These are phyloP conservation scores for Coelopa frigida DNA, from an alignment of 1,140 invertebrate genomes.

Conservation along the genomic window DNA sequence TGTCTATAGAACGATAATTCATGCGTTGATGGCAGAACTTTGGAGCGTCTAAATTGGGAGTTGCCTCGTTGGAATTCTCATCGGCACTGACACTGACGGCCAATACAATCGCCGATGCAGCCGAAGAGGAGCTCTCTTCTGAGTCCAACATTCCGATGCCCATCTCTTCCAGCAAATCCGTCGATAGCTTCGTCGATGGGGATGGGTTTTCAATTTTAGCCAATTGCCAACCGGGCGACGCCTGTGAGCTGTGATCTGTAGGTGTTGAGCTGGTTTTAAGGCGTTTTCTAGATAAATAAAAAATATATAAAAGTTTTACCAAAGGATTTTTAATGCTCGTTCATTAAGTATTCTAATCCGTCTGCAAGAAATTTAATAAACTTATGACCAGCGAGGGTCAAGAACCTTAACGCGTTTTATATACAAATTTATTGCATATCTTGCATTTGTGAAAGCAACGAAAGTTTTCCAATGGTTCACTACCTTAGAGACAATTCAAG, in stretches of 20 bases:
- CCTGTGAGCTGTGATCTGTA: conserved; percentile 25
- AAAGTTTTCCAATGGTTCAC: no score
- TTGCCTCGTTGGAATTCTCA: conserved; percentile 39
- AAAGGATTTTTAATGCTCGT: no score
- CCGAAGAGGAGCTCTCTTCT: conserved; percentile 40
- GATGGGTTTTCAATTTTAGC: conserved; percentile 28
- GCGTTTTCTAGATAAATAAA: conserved; percentile 29
- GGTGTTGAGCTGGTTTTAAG: no score
- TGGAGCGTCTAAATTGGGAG: conserved; percentile 25
- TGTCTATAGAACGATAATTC: conserved; percentile 10
- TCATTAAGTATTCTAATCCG: no score
- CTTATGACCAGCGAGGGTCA: no score
- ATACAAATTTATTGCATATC: no score
- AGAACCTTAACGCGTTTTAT: no score
- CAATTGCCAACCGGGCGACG: conserved; percentile 19
- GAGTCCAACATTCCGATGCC: conserved; percentile 43
- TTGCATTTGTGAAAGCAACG: no score
- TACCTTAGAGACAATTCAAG: no score
- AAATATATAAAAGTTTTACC: conserved; percentile 8
- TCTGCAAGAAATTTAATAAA: no score
- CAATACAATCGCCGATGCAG: conserved; percentile 29
- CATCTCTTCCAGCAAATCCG: conserved; percentile 39
- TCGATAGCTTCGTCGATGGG: conserved; percentile 29
- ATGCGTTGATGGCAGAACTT: conserved; percentile 25
- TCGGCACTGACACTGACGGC: conserved; percentile 26